Base-by-base conservation (phyloP, 2,888 invertebrate species). In the Dorcus hopei region DNA sequence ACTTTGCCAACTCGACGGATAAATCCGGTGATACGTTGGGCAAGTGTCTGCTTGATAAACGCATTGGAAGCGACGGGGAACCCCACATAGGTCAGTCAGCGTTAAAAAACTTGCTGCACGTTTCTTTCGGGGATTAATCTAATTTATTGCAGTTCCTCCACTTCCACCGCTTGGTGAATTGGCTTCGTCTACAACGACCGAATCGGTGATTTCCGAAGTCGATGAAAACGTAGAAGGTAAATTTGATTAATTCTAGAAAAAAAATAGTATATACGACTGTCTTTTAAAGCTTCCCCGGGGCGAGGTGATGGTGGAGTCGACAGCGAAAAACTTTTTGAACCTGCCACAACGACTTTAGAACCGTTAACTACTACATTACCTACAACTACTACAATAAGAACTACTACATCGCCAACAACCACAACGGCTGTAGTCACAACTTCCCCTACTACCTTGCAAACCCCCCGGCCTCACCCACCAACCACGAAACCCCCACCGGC, bases 1-100 rank as follows among this genome's bases (percentile, higher is more conserved):
- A 93, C 74, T 91, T 93, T 75, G 91, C 90, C 0, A 85, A 86
- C 64, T 81, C 86, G 1, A 83, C 83, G 0, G 85, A 88, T 62
- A 82, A 81, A 62, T 79, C 80, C 38, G 80, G 82, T 50, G 87
- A 85, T 48, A 80, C 83, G 49, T 76, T 89, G 7, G 87, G 87
- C 42, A 84, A 81, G 59, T 88, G 88, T 70, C 78, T 82, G 11
- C 60, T 78, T 33, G 79, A 79, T 59, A 69, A 72, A 57, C 61
- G 65, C 14, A 68, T 73, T 5, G 69, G 67, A 26, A 74, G 72
- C 61, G 26, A 33, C 26, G 26, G 26, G 26, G 26, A 54, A 4
- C 45, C 48, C 9, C 38, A 47, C 8, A 45, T 40, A 48, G 54
- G 54, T 54, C 40, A 49, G 5, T 3, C 9, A 23, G 9, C 9